Evolutionary conservation across 1,140 invertebrate genomes (phyloP).

Genomic region (Druon quercuslanigerum): DNA sequence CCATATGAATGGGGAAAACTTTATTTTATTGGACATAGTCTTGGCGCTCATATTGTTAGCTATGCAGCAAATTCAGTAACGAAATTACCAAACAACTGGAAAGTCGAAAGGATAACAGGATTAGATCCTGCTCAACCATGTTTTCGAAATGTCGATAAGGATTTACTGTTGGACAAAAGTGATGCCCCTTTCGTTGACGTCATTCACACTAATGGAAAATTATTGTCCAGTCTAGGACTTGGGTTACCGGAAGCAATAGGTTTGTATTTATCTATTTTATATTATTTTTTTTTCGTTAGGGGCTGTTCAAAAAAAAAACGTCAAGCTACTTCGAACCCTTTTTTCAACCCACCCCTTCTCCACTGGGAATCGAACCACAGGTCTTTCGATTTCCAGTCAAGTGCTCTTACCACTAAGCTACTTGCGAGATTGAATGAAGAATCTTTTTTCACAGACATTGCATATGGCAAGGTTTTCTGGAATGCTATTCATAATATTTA

Average conservation of each 20-base stretch:
- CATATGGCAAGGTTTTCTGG: too few species aligned
- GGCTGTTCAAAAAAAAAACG: too few species aligned
- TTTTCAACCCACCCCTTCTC: too few species aligned
- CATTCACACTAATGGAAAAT: conserved; percentile 80
- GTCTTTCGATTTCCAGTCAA: too few species aligned
- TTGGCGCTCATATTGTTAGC: conserved; percentile 80
- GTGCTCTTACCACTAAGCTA: too few species aligned
- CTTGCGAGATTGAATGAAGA: too few species aligned
- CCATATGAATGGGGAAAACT: conserved; percentile 47
- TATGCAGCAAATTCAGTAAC: conserved; percentile 76
- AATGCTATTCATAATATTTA: too few species aligned
- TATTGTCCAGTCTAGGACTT: conserved; percentile 75
- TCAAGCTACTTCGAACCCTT: too few species aligned
- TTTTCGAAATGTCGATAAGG: conserved; percentile 73
- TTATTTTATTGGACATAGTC: conserved; percentile 79
- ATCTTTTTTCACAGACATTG: too few species aligned
- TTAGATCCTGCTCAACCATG: conserved; percentile 82
- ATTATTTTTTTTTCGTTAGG: too few species aligned
- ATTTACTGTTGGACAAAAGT: conserved; percentile 74
- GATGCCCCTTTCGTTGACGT: conserved; percentile 83
- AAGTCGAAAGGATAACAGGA: conserved; percentile 72
- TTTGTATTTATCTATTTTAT: conserved; percentile 43
- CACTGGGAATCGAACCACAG: too few species aligned
- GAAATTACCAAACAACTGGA: conserved; percentile 55
- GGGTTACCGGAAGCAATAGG: conserved; percentile 76